A percentile compares a stretch with the other conserved stretches of the same genome.
Conservation (phyloP, 2,888 invertebrate genomes). For the Machimus rusticus region DNA sequence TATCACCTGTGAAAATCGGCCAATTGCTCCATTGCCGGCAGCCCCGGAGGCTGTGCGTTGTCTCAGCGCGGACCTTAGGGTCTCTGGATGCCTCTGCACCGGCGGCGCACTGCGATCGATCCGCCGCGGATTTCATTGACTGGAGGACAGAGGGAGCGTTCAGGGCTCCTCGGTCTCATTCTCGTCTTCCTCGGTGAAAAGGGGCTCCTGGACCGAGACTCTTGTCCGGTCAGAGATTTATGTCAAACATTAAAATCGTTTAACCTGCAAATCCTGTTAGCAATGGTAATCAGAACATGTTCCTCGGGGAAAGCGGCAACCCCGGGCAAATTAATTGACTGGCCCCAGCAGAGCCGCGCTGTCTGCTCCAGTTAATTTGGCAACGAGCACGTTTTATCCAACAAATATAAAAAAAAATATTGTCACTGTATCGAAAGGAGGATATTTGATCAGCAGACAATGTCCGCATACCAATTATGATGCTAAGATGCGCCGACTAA, state of each 20-base stretch:
- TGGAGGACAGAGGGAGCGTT: conserved; percentile 1
- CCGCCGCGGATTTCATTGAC: conserved; percentile 17
- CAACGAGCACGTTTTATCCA: background rate
- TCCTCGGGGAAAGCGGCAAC: background rate
- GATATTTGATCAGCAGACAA: background rate
- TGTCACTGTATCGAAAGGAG: background rate
- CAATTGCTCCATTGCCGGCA: conserved; percentile 26
- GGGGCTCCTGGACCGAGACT: background rate
- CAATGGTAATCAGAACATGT: conserved; percentile 38
- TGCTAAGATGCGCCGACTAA: background rate
- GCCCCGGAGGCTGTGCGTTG: conserved; percentile 1
- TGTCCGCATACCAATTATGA: background rate
- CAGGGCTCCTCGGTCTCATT: background rate
- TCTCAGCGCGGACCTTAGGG: background rate
- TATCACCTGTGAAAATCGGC: conserved; percentile 64
- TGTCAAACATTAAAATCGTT: conserved; percentile 49
- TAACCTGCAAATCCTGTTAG: conserved; percentile 48
- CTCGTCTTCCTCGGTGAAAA: background rate
- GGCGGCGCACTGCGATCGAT: conserved; percentile 30
- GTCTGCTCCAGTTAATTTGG: conserved; percentile 18
- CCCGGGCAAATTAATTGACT: conserved; percentile 43
- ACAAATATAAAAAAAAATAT: background rate
- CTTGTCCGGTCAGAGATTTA: conserved; percentile 47
- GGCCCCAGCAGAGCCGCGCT: conserved; percentile 33
- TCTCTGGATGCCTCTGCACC: background rate